These are phyloP conservation scores for Psilopsiagon aymara DNA, from an alignment of 2,113 vertebrate genomes.

Conservation along the genomic window DNA sequence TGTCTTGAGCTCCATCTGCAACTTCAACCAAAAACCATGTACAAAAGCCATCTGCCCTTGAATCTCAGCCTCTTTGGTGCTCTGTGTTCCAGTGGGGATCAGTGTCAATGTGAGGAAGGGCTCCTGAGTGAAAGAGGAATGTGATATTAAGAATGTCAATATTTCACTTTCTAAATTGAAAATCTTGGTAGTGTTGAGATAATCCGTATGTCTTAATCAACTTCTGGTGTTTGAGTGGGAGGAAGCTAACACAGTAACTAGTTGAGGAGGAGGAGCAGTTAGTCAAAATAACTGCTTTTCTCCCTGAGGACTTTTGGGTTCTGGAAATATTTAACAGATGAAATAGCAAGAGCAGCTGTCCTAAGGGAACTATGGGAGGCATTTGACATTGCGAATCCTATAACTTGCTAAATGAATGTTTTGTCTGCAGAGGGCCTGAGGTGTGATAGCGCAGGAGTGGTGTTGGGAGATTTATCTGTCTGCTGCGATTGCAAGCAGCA, in stretches of 20 bases:
- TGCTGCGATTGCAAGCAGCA: not conserved
- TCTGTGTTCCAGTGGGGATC: not conserved
- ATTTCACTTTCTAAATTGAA: conserved; percentile 58
- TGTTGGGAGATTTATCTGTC: not conserved
- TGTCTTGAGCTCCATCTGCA: not conserved
- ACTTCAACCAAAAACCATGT: not conserved
- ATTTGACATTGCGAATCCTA: not conserved
- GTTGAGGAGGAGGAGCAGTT: conserved; percentile 68
- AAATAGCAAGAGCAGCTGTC: conserved; percentile 47
- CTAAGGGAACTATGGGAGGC: not conserved
- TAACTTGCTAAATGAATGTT: conserved; percentile 21
- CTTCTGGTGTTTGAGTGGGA: conserved; percentile 64
- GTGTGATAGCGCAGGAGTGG: not conserved
- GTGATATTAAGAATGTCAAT: conserved; percentile 59
- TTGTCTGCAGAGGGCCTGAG: not conserved
- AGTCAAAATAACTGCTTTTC: conserved; percentile 65
- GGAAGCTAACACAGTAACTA: conserved; percentile 53
- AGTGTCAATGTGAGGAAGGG: not conserved
- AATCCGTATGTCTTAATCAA: conserved; percentile 72
- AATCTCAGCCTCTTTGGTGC: not conserved
- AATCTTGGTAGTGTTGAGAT: conserved; percentile 58
- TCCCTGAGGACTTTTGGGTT: conserved; percentile 47
- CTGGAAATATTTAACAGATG: conserved; percentile 56
- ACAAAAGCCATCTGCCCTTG: not conserved
- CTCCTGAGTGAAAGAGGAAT: not conserved